These are phyloP conservation scores for Eurypyga helias DNA, from an alignment of 2,113 vertebrate species.

Conservation along the genomic window DNA sequence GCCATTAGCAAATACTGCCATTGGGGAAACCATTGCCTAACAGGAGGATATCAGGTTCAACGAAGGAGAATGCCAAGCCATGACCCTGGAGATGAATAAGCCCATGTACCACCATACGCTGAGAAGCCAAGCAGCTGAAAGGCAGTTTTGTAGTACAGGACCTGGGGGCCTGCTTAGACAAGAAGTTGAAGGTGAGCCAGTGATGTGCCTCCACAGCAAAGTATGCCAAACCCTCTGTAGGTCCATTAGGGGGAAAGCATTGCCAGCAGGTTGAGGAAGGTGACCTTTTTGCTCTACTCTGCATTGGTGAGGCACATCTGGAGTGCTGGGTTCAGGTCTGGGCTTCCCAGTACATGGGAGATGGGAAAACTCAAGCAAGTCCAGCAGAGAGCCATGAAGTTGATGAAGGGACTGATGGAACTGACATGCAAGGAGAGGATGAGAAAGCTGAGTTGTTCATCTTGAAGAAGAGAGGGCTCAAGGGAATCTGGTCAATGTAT, in stretches of 20 bases:
- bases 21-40: neutral
- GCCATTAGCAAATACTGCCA: neutral
- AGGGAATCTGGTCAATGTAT: neutral
- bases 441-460: neutral
- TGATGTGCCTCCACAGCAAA: neutral
- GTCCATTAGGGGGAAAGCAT: neutral
- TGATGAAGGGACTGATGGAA: neutral
- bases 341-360: neutral
- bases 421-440: neutral
- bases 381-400: neutral
- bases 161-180: neutral
- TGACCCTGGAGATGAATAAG: neutral
- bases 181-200: neutral
- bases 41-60: neutral
- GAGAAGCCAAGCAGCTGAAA: neutral
- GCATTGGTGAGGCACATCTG: neutral
- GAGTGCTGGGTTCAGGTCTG: neutral
- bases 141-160: neutral
- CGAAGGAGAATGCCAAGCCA: neutral
- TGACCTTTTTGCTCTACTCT: neutral
- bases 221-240: neutral
- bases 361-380: accelerated
- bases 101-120: neutral
- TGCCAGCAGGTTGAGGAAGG: neutral
- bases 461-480: neutral